phyloP scores from a whole-genome alignment of 2,888 invertebrate species.

The Agrochola lychnidis region DNA sequence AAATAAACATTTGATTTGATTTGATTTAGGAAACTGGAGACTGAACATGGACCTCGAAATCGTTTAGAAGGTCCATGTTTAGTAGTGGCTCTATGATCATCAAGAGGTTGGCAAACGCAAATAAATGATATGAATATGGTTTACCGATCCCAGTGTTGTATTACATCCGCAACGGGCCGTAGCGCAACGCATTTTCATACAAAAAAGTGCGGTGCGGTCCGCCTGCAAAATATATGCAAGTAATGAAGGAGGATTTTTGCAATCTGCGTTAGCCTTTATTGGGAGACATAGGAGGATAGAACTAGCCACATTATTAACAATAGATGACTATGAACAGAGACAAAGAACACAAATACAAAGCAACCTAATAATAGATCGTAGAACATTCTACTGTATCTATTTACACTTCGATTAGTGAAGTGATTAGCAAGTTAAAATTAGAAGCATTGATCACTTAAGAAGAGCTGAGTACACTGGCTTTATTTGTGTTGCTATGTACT shows the following conservation, averaged over 20 bases:
- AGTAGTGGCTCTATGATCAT: background rate
- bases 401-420: constrained; percentile 39
- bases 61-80: background rate
- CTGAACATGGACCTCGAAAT: background rate
- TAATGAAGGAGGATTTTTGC: background rate
- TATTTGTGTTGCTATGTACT: constrained; percentile 9
- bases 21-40: background rate
- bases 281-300: background rate
- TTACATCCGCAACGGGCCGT: background rate
- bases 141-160: no score
- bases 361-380: background rate
- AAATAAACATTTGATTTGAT: no score
- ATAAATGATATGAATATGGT: no score
- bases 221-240: background rate
- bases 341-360: constrained; percentile 15
- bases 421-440: constrained; percentile 55
- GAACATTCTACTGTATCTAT: constrained; percentile 36
- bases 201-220: background rate
- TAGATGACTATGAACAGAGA: background rate
- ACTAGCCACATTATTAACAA: background rate
- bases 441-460: constrained; percentile 42
- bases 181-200: background rate
- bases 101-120: background rate
- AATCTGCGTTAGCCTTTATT: background rate
- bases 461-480: constrained; percentile 2